Evolutionary conservation across 2,888 invertebrate species (phyloP), one percentile per base, ranked within the genome.

Genomic region (Limnephilus marmoratus): DNA sequence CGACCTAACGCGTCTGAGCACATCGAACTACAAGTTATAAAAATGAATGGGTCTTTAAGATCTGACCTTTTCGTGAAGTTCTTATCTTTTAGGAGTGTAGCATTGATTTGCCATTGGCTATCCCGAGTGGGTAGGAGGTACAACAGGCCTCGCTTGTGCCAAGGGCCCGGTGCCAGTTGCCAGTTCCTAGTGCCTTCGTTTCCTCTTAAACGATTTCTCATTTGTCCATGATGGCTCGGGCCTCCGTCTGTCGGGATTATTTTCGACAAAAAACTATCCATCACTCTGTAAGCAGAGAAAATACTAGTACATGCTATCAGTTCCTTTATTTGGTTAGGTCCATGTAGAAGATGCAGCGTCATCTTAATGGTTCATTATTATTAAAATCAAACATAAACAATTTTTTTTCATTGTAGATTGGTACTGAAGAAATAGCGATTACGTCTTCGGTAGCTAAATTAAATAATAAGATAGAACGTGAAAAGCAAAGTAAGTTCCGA

Each of bases 241-340:
- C 68, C 68, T 88, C 37, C 18, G 88, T 88, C 88, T 88, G 68
- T 88, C 31, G 53, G 37, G 88, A 88, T 88, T 68, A 88, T 88
- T 88, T 88, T 88, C 88, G 53, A 88, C 88, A 88, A 88, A 88
- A 88, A 88, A 88, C 88, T 88, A 88, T 88, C 88, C 80, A 88
- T 88, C 88, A 88, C 88, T 15, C 53, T 18, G 87, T 87, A 87
- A 87, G 68, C 87, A 31, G 12, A 68, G 68, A 68, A 68, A 68
- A 68, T 68, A 49, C 53, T 15, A 34, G 82, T 34, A 82, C 13
- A 82, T 82, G 68, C 68, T 68, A 68, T 68, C 68, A 68, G 68
- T n/a, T 68, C 68, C 68, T 68, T 68, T n/a, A 68, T 68, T 68
- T n/a, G 68, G 68, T 68, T 68, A 24, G n/a, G 1, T 68, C n/a